A percentile compares a stretch with the other conserved stretches of the same genome.
These are phyloP conservation scores for Zele albiditarsus DNA, from an alignment of 2,888 invertebrate genomes.

Conservation along the genomic window DNA sequence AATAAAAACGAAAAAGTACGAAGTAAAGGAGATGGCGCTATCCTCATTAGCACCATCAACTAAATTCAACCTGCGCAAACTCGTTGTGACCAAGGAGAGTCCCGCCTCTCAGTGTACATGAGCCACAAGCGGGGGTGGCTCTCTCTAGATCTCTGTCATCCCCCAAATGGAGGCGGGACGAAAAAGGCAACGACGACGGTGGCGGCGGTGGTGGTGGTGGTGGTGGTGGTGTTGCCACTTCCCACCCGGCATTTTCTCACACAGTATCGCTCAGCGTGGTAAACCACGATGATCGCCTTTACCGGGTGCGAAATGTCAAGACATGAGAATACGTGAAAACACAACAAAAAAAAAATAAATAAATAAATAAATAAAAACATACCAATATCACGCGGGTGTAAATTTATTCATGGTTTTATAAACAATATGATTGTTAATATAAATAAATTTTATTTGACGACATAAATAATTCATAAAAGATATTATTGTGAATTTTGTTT, in stretches of 20 bases:
- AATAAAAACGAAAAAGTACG: constrained; percentile 2
- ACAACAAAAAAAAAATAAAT: neutral
- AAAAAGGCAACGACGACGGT: neutral
- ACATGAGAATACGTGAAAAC: constrained; percentile 12
- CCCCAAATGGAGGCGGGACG: constrained; percentile 43
- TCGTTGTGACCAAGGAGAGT: constrained; percentile 36
- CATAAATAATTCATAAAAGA: neutral
- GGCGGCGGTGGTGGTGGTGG: neutral
- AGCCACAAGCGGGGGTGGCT: constrained; percentile 42
- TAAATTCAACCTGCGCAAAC: constrained; percentile 25
- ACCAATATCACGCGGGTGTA: constrained; percentile 14
- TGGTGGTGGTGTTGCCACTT: constrained; percentile 46
- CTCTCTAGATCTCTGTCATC: constrained; percentile 30
- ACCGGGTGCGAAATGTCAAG: constrained; percentile 36
- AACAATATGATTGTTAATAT: neutral
- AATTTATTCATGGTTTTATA: neutral
- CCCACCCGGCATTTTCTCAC: constrained; percentile 37
- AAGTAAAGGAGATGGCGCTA: constrained; percentile 41
- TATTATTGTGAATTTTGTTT: neutral
- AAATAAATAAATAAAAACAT: neutral
- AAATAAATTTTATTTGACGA: neutral
- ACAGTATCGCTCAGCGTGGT: constrained; percentile 65
- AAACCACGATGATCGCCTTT: constrained; percentile 65
- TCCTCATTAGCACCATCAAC: constrained; percentile 41
- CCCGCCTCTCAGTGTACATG: constrained; percentile 41